phyloP scores from a whole-genome alignment of 2,113 vertebrate genomes.

The Clinocottus analis region DNA sequence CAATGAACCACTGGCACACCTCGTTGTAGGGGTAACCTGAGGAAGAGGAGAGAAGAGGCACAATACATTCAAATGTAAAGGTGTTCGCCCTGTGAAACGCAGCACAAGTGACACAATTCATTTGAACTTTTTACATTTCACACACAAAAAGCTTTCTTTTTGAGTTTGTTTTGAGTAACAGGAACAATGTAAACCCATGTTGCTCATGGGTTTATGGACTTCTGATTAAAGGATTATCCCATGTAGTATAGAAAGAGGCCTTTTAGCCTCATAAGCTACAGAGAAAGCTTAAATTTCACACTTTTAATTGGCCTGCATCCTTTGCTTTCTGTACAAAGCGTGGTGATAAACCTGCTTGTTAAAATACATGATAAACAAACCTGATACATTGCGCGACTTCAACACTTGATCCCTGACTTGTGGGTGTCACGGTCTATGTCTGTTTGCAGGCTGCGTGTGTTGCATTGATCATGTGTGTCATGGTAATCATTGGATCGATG shows the following conservation, averaged over 20 bases:
- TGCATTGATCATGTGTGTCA: background rate
- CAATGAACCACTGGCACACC: constrained; percentile 99
- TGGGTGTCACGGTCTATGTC: background rate
- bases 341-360: background rate
- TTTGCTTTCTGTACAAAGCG: constrained; percentile 1
- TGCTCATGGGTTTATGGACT: background rate
- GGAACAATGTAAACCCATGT: background rate
- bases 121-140: background rate
- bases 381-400: background rate
- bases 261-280: background rate
- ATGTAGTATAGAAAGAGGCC: background rate
- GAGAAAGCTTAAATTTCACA: background rate
- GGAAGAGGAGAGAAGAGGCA: background rate
- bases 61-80: background rate
- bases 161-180: background rate
- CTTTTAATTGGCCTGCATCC: background rate
- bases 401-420: background rate
- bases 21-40: constrained; percentile 97
- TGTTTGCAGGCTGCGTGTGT: background rate
- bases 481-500: background rate
- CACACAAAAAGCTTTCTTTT: background rate
- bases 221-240: background rate
- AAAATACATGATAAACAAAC: background rate
- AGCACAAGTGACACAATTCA: background rate
- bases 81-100: background rate